phyloP scores from a whole-genome alignment of 1,140 invertebrate genomes.

The Saccostrea echinata region DNA sequence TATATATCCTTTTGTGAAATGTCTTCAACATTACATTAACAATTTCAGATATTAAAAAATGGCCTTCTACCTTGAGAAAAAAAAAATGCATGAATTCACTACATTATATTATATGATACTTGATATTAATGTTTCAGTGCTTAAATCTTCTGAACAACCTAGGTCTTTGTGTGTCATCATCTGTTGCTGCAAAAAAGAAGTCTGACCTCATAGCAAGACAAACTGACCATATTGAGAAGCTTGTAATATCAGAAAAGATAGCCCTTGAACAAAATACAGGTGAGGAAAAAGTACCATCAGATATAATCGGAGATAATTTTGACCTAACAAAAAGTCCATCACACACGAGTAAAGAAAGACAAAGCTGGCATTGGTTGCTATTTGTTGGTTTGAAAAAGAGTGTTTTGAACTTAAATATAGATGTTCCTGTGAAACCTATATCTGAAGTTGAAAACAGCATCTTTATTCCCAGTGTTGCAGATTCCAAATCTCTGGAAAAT shows the following conservation, averaged over 20 bases:
- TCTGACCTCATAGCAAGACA: constrained; percentile 39
- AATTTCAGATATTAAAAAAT: background rate
- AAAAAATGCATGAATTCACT: too few relatives aligned
- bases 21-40: background rate
- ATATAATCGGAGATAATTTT: constrained; percentile 56
- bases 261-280: background rate
- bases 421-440: background rate
- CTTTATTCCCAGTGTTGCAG: constrained; percentile 51
- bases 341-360: constrained; percentile 42
- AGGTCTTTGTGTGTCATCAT: constrained; percentile 44
- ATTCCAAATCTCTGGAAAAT: constrained; percentile 44
- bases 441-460: constrained; percentile 34
- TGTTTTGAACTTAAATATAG: constrained; percentile 11
- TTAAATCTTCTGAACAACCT: constrained; percentile 27
- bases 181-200: background rate
- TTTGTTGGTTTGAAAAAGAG: constrained; percentile 52
- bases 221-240: background rate
- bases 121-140: constrained; percentile 41
- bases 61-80: too few relatives aligned
- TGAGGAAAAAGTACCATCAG: background rate
- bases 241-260: background rate
- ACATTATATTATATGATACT: constrained; percentile 17
- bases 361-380: constrained; percentile 57
- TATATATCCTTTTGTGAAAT: background rate
- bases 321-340: constrained; percentile 48